Conservation (phyloP, 2,888 invertebrate genomes). For the Phania funesta region DNA sequence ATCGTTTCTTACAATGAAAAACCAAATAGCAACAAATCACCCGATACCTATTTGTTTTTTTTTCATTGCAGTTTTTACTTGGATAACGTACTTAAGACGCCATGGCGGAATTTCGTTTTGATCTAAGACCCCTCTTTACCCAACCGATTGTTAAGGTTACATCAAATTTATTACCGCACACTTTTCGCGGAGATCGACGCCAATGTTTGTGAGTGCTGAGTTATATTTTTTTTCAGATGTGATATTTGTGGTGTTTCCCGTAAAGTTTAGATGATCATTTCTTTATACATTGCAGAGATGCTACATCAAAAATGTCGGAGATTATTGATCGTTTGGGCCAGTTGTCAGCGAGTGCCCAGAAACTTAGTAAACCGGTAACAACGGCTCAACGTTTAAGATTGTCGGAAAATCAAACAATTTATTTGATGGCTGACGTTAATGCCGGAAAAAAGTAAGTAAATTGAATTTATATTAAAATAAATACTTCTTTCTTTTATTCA, state of each 20-base stretch:
- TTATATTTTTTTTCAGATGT: conserved; percentile 44
- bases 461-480: background rate
- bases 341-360: conserved; percentile 88
- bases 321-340: conserved; percentile 87
- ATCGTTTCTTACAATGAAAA: no score
- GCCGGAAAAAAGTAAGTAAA: conserved; percentile 83
- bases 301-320: conserved; percentile 83
- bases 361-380: conserved; percentile 87
- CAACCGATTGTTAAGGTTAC: conserved; percentile 81
- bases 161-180: conserved; percentile 82
- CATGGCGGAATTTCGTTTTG: conserved; percentile 83
- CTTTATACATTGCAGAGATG: conserved; percentile 81
- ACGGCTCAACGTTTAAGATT: conserved; percentile 85
- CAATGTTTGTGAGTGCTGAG: conserved; percentile 80
- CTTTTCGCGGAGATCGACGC: conserved; percentile 82
- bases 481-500: no score
- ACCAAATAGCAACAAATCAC: no score
- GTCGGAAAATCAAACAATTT: conserved; percentile 80
- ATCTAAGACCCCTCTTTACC: conserved; percentile 81
- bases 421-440: conserved; percentile 77
- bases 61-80: conserved; percentile 59
- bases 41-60: background rate
- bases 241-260: conserved; percentile 57
- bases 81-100: conserved; percentile 46
- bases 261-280: conserved; percentile 62